Evolutionary conservation across 2,113 vertebrate species (phyloP).

Genomic region (Grus americana): DNA sequence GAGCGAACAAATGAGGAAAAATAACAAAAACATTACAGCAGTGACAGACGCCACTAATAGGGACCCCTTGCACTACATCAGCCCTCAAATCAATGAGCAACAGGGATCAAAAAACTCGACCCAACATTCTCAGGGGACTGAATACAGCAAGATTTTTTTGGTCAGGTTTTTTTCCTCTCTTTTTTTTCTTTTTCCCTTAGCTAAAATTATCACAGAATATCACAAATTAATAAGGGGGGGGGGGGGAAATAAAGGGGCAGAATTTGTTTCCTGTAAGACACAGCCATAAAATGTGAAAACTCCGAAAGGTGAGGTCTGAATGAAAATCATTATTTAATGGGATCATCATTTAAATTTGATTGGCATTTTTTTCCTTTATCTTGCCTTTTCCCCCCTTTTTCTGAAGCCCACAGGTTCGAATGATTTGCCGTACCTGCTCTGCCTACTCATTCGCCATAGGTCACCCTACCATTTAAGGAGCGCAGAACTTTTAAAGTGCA

Average conservation of each 20-base stretch:
- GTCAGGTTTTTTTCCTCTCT: constrained; percentile 60
- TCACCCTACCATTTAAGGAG: constrained; percentile 19
- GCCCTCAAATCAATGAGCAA: constrained; percentile 86
- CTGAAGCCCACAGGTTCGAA: constrained; percentile 34
- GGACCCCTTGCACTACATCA: constrained; percentile 83
- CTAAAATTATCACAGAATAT: constrained; percentile 70
- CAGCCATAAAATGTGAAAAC: constrained; percentile 15
- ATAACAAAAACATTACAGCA: constrained; percentile 89
- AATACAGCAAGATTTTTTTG: constrained; percentile 78
- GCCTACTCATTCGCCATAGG: constrained; percentile 31
- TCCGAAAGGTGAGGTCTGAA: constrained; percentile 20
- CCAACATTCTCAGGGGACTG: constrained; percentile 84
- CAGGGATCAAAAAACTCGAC: constrained; percentile 87
- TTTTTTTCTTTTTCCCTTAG: not conserved
- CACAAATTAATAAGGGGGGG: constrained; percentile 45
- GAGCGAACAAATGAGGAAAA: constrained; percentile 95
- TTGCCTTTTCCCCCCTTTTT: not conserved
- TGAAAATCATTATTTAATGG: constrained; percentile 78
- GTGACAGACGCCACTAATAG: constrained; percentile 96
- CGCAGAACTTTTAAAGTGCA: constrained; percentile 39
- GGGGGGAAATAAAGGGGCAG: not conserved
- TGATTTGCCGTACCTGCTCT: constrained; percentile 45
- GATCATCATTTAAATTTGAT: constrained; percentile 74
- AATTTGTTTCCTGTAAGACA: constrained; percentile 27
- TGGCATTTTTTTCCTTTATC: constrained; percentile 50